phyloP scores from a whole-genome alignment of 2,797 vertebrate genomes.

The Linurgus olivaceus region DNA sequence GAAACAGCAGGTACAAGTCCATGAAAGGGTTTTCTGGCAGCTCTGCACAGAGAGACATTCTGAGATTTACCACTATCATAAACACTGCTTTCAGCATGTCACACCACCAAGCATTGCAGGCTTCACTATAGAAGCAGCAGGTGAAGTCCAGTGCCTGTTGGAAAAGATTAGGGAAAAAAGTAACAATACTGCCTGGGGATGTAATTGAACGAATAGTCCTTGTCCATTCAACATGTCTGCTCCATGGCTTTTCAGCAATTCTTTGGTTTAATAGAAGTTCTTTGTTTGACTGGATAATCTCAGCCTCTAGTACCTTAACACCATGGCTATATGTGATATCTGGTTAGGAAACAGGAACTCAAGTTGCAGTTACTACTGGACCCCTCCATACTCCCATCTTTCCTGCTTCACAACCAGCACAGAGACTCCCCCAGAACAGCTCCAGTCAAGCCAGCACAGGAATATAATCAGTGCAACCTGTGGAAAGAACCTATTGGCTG shows the following conservation, averaged over 20 bases:
- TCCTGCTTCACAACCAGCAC: neutral
- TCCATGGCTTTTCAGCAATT: neutral
- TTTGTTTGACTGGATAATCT: neutral
- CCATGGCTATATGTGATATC: neutral
- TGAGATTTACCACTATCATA: neutral
- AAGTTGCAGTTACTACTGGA: neutral
- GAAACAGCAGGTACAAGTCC: neutral
- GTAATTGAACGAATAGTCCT: neutral
- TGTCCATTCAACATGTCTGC: neutral
- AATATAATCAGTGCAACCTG: neutral
- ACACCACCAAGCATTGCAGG: neutral
- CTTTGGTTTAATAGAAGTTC: neutral
- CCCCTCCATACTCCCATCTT: neutral
- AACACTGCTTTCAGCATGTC: neutral
- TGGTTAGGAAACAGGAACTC: neutral
- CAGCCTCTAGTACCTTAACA: neutral
- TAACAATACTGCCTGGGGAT: neutral
- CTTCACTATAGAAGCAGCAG: neutral
- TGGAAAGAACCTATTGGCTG: neutral
- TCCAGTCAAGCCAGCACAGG: neutral
- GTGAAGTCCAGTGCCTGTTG: neutral
- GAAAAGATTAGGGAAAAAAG: neutral
- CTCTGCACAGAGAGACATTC: neutral
- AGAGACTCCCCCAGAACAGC: neutral
- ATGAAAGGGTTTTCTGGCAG: neutral